Evolutionary conservation across 2,797 vertebrate genomes (phyloP).

Genomic region (Geotria australis): DNA sequence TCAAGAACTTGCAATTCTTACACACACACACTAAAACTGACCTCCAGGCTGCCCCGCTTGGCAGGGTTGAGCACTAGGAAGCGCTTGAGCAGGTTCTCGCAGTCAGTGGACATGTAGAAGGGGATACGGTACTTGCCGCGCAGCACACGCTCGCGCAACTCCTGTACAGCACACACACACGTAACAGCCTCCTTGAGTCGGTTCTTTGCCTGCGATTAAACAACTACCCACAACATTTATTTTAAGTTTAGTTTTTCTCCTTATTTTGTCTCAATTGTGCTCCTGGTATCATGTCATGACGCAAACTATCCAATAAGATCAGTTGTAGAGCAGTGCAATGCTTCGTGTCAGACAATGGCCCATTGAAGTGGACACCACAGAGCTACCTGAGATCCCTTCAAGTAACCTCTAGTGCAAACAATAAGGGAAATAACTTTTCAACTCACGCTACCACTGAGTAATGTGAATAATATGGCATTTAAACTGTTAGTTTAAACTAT

Average conservation of each 20-base stretch:
- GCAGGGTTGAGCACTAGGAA: slow-evolving; percentile 91
- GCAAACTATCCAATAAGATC: background rate
- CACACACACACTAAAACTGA: slow-evolving; percentile 11
- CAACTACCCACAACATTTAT: too few relatives aligned
- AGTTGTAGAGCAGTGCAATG: background rate
- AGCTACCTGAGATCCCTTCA: too few relatives aligned
- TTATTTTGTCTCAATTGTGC: too few relatives aligned
- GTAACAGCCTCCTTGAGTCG: background rate
- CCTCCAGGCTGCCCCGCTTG: slow-evolving; percentile 91
- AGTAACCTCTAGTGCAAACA: too few relatives aligned
- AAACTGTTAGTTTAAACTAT: too few relatives aligned
- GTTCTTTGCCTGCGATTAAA: too few relatives aligned
- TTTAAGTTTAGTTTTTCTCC: too few relatives aligned
- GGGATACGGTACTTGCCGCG: slow-evolving; percentile 92
- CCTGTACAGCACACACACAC: slow-evolving; percentile 14
- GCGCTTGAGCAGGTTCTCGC: slow-evolving; percentile 93
- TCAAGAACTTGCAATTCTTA: background rate
- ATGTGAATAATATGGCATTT: too few relatives aligned
- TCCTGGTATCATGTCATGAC: too few relatives aligned
- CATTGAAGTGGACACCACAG: too few relatives aligned
- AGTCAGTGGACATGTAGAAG: slow-evolving; percentile 99
- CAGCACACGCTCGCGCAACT: slow-evolving; percentile 76
- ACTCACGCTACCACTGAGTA: too few relatives aligned
- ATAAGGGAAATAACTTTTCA: too few relatives aligned
- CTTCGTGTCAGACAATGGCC: background rate